Percentiles rank a stretch among this genome's conserved stretches.
These are phyloP conservation scores for Siniperca chuatsi DNA, from an alignment of 2,113 vertebrate species.

Conservation along the genomic window DNA sequence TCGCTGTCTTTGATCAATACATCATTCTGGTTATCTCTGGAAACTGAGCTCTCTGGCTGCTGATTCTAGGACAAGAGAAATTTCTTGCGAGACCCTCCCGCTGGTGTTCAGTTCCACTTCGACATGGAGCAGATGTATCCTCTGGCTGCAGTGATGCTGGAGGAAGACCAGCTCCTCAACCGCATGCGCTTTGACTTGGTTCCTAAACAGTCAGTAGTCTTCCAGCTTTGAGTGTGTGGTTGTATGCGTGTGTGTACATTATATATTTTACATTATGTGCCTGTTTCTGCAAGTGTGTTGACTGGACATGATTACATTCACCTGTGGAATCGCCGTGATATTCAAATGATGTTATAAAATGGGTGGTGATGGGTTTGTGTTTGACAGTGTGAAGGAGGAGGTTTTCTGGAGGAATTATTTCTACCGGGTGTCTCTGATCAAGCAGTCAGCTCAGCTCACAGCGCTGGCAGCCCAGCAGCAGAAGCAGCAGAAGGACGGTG, in stretches of 20 bases:
- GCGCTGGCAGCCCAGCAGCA: constrained; percentile 92
- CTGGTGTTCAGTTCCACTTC: constrained; percentile 80
- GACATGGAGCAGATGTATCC: constrained; percentile 82
- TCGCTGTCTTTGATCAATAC: neutral
- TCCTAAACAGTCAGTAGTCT: constrained; percentile 74
- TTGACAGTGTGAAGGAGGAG: constrained; percentile 93
- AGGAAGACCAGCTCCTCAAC: constrained; percentile 80
- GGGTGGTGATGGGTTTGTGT: neutral
- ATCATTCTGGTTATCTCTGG: neutral
- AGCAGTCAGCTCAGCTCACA: constrained; percentile 97
- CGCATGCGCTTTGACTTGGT: constrained; percentile 82
- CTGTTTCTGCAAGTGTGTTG: neutral
- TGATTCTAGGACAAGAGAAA: constrained; percentile 77
- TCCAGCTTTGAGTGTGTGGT: neutral
- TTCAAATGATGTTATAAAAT: neutral
- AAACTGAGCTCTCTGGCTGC: neutral
- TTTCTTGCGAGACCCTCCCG: constrained; percentile 78
- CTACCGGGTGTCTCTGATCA: constrained; percentile 96
- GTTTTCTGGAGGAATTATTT: constrained; percentile 99
- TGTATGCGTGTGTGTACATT: neutral
- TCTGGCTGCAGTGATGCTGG: constrained; percentile 79
- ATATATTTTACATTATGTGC: constrained; percentile 30
- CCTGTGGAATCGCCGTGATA: neutral
- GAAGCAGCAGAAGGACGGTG: constrained; percentile 82
- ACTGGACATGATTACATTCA: neutral